phyloP scores from a whole-genome alignment of 2,888 invertebrate species.

The Lasioglossum figueresi region DNA sequence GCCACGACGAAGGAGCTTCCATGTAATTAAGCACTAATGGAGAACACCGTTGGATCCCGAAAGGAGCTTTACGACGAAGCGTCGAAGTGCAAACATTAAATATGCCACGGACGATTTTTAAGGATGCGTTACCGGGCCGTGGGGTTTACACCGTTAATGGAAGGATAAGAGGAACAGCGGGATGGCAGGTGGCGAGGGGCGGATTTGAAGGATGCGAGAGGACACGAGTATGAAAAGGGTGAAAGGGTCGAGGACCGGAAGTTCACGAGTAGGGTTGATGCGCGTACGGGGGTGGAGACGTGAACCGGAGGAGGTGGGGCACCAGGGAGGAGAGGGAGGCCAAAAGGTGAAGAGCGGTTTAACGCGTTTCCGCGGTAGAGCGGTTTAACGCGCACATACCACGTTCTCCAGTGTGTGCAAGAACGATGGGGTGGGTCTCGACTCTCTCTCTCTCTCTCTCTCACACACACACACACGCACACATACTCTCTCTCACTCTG shows the following conservation, averaged over 20 bases:
- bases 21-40: conserved; percentile 68
- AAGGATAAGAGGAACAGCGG: conserved; percentile 68
- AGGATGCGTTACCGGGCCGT: conserved; percentile 62
- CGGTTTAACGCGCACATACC: conserved; percentile 69
- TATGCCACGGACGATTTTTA: conserved; percentile 71
- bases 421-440: conserved; percentile 11
- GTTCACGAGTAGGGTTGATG: conserved; percentile 68
- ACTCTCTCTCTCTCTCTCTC: not conserved
- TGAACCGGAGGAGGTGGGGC: not conserved
- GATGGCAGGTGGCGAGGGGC: conserved; percentile 29
- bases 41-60: conserved; percentile 52
- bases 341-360: conserved; percentile 68
- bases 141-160: conserved; percentile 70
- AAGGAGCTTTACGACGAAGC: conserved; percentile 60
- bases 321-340: conserved; percentile 18
- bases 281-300: conserved; percentile 48
- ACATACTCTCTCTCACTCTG: not conserved
- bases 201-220: conserved; percentile 72
- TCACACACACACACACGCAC: too few species aligned
- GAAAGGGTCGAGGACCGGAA: conserved; percentile 73
- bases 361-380: conserved; percentile 73
- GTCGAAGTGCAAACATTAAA: conserved; percentile 72
- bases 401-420: conserved; percentile 34
- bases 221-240: conserved; percentile 72
- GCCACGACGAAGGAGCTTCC: conserved; percentile 23